Evolutionary conservation across 2,888 invertebrate species (phyloP).

Genomic region (Campoplex capitator): DNA sequence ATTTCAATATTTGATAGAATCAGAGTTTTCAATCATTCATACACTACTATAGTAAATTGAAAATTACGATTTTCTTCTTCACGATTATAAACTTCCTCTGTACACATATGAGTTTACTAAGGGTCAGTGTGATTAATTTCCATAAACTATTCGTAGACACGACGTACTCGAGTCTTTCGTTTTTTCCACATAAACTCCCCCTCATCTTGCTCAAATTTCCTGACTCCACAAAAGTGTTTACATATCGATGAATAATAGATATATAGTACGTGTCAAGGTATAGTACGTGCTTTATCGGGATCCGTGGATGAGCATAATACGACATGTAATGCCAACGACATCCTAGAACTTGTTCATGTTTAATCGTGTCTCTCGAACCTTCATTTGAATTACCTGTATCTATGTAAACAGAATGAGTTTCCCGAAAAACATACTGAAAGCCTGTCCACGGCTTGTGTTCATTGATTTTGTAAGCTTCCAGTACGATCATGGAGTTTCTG

Average conservation of each 20-base stretch:
- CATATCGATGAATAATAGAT: neutral
- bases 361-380: constrained; percentile 2
- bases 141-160: neutral
- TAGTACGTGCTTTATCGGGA: constrained; percentile 61
- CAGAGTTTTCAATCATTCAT: neutral
- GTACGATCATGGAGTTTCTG: neutral
- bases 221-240: neutral
- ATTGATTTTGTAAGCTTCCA: neutral
- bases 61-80: neutral
- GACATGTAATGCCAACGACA: constrained; percentile 22
- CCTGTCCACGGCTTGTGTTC: neutral
- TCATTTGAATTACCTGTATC: constrained; percentile 3
- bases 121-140: neutral
- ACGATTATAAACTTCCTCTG: neutral
- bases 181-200: neutral
- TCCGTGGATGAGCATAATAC: constrained; percentile 64
- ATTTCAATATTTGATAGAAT: neutral
- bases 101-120: neutral
- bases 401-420: neutral
- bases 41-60: neutral
- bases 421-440: neutral
- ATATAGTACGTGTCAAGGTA: neutral
- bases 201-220: neutral
- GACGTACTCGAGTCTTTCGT: neutral
- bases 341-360: constrained; percentile 6